Base-by-base conservation (phyloP, 2,888 invertebrate species). In the Diloba caeruleocephala region DNA sequence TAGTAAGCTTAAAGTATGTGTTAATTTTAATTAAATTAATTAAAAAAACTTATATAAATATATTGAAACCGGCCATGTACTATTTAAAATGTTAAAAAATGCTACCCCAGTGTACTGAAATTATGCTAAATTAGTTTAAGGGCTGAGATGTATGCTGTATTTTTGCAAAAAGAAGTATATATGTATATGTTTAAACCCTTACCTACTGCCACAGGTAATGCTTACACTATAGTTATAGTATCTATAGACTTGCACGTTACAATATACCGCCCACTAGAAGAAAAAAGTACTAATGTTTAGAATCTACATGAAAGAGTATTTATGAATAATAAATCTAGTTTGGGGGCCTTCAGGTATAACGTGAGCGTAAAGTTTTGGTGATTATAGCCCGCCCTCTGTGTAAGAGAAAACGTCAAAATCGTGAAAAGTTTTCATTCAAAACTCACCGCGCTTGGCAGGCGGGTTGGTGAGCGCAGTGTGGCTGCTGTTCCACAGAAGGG, bases 21-120 rank as follows among this genome's bases (percentile, higher is more conserved):
- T 75, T 75, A 77, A 76, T 71, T 71, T 71, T 62, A 68, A 69
- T 70, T 58, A 69, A 74, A 74, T 67, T 73, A 70, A 74, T 78
- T 76, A 74, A 71, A 73, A 76, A 79, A 78, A 71, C 55, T 74
- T 74, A 77, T 73, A 77, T 74, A 76, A 76, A 77, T 71, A 75
- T 69, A 78, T 79, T 72, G 89, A 91, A 89, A 90, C 92, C 92
- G 92, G 91, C 92, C 92, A 92, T 90, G 76, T 87, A 78, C 70
- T 68, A 68, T 76, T 78, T 76, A 78, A 78, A 80, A 78, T 76
- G 63, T 74, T 72, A 65, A 71, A 62, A 67, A 66, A 65, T 21
- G 74, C 76, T 81, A 82, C 82, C 74, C 74, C 72, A 65, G 76
- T 79, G 87, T 89, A 89, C 84, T 87, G 84, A 87, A 71, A 76